Conservation (phyloP, 2,888 invertebrate species). For the Oscheius sp. region DNA sequence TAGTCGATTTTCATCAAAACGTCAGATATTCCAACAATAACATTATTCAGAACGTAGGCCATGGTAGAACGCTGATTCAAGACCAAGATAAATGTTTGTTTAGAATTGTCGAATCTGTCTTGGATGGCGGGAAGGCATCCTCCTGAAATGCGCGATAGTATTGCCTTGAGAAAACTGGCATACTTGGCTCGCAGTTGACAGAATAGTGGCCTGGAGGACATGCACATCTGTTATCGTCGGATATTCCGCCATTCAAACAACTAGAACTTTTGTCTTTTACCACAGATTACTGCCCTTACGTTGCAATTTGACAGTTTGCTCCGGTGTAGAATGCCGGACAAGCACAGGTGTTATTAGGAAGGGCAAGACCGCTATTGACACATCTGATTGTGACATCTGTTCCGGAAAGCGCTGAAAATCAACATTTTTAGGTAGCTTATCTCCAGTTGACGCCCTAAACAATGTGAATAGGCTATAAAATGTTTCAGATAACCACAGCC, state of each 20-base stretch:
- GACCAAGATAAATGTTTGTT: conserved; percentile 24
- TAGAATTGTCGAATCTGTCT: conserved; percentile 23
- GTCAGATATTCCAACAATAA: background rate
- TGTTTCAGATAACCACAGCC: background rate
- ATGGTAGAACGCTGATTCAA: conserved; percentile 22
- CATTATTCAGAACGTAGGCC: conserved; percentile 24
- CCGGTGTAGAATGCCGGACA: conserved; percentile 44
- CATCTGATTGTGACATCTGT: conserved; percentile 23
- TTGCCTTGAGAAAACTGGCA: no score
- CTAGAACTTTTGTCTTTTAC: background rate
- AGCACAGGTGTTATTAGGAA: conserved; percentile 51
- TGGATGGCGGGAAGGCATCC: conserved; percentile 20
- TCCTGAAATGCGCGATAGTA: conserved; percentile 17
- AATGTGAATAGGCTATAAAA: background rate
- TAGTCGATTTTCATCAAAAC: background rate
- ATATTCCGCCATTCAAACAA: conserved; percentile 46
- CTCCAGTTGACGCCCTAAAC: background rate
- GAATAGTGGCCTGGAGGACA: conserved; percentile 50
- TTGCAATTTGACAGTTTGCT: conserved; percentile 33
- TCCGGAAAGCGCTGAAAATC: background rate
- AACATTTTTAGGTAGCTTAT: background rate
- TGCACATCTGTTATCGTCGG: conserved; percentile 41
- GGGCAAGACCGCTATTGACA: conserved; percentile 42
- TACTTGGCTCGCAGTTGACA: conserved; percentile 43
- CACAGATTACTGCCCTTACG: background rate